Evolutionary conservation across 2,113 vertebrate species (phyloP).

Genomic region (Chlamydotis undulata): DNA sequence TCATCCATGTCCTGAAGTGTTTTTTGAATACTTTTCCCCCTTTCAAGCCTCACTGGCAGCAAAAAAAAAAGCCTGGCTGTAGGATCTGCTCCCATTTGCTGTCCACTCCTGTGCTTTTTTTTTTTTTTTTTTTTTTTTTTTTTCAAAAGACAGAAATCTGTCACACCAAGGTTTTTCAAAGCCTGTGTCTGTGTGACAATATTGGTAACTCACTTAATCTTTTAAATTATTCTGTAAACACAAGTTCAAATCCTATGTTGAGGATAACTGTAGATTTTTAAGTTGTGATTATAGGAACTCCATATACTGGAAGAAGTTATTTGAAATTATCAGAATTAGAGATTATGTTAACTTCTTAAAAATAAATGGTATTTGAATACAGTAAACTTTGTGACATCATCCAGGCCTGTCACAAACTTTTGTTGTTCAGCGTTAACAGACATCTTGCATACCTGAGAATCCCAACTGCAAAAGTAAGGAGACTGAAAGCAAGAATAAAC

Average conservation of each 20-base stretch:
- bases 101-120: not conserved
- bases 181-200: not conserved
- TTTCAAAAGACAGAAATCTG: not conserved
- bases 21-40: not conserved
- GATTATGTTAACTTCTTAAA: not conserved
- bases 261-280: not conserved
- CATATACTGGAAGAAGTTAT: not conserved
- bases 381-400: not conserved
- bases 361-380: not conserved
- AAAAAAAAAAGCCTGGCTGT: not conserved
- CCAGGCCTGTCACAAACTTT: not conserved
- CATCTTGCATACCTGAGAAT: slow-evolving; percentile 80
- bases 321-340: not conserved
- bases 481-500: slow-evolving; percentile 87
- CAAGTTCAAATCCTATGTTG: not conserved
- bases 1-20: not conserved
- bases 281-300: not conserved
- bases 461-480: slow-evolving; percentile 83
- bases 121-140: not conserved
- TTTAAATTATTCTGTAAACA: not conserved
- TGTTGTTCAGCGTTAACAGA: slow-evolving; percentile 80
- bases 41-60: not conserved
- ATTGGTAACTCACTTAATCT: not conserved
- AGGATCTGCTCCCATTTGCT: not conserved
- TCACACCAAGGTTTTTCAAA: not conserved